Conservation (phyloP, 2,888 invertebrate species). For the Macaria liturata region DNA sequence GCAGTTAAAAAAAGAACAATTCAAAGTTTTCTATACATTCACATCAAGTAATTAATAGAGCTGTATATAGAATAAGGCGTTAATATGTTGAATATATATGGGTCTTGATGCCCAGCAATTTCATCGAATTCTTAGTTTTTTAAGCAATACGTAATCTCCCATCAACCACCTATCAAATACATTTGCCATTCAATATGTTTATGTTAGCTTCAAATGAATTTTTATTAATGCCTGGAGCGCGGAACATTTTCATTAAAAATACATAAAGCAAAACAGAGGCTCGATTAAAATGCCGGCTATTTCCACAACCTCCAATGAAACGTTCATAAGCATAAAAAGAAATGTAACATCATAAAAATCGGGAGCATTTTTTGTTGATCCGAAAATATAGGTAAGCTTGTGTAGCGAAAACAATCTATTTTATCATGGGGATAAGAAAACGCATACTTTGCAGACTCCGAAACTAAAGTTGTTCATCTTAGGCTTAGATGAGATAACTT, state of each 20-base stretch:
- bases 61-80: too few relatives aligned
- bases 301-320: constrained; percentile 4
- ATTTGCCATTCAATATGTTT: too few relatives aligned
- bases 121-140: too few relatives aligned
- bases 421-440: constrained; percentile 17
- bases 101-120: too few relatives aligned
- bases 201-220: constrained; percentile 10
- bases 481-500: too few relatives aligned
- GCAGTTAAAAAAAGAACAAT: too few relatives aligned
- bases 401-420: constrained; percentile 1
- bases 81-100: too few relatives aligned
- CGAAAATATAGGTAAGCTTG: neutral
- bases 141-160: too few relatives aligned
- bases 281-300: constrained; percentile 12
- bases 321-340: constrained; percentile 3
- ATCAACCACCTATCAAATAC: too few relatives aligned
- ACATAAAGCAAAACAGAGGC: constrained; percentile 9
- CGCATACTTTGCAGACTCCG: constrained; percentile 15
- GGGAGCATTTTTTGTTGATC: neutral
- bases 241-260: constrained; percentile 20
- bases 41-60: too few relatives aligned
- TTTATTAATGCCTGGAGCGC: constrained; percentile 13
- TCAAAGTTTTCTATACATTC: too few relatives aligned
- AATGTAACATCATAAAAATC: constrained; percentile 1
- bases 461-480: constrained; percentile 19